A percentile compares a stretch with the other conserved stretches of the same genome.
Conservation (phyloP, 2,113 vertebrate genomes). For the Scatophagus argus region DNA sequence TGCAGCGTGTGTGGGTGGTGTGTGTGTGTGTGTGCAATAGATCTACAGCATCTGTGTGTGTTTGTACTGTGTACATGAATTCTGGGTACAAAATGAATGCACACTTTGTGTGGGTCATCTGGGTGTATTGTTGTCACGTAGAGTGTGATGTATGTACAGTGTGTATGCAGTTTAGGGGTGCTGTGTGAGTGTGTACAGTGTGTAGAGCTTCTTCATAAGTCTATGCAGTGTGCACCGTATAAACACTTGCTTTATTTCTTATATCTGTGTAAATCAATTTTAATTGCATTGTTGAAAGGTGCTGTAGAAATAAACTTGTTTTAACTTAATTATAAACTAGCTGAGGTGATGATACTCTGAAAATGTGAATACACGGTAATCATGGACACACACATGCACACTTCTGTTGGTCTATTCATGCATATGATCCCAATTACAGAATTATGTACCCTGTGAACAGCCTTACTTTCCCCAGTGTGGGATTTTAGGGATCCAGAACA, state of each 20-base stretch:
- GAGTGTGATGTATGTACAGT: not conserved
- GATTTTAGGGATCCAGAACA: constrained; percentile 37
- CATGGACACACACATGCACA: constrained; percentile 26
- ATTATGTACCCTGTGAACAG: constrained; percentile 20
- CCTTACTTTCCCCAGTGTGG: constrained; percentile 10
- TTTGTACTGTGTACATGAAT: constrained; percentile 33
- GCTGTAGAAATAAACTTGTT: not conserved
- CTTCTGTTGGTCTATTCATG: constrained; percentile 11
- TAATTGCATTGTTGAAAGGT: not conserved
- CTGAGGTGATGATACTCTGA: not conserved
- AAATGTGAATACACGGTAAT: not conserved
- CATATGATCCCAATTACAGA: constrained; percentile 53
- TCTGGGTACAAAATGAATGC: constrained; percentile 1
- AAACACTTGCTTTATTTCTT: no score
- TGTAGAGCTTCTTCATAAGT: no score
- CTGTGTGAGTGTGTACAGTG: not conserved
- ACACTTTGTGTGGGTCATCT: constrained; percentile 19
- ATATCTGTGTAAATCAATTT: not conserved
- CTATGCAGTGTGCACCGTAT: not conserved
- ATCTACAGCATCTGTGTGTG: constrained; percentile 31
- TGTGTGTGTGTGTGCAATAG: constrained; percentile 40
- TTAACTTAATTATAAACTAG: not conserved
- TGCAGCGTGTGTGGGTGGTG: constrained; percentile 39
- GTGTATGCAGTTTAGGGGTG: not conserved
- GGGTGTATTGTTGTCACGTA: constrained; percentile 8